A percentile compares a stretch with the other conserved stretches of the same genome.
Conservation (phyloP, 2,113 vertebrate genomes). For the Bubo blakistoni region DNA sequence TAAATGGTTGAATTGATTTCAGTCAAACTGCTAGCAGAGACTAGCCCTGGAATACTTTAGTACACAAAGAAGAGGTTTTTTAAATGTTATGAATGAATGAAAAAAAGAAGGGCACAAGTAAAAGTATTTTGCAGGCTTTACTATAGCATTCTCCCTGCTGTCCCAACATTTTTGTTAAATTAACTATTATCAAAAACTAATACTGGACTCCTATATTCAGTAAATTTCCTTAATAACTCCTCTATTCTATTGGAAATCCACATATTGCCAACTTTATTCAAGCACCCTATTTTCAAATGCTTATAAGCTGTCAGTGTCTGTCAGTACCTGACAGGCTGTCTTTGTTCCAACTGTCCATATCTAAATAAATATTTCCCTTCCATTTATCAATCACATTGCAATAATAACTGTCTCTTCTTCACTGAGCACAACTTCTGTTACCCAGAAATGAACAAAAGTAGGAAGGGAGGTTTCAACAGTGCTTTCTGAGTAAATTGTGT, state of each 20-base stretch:
- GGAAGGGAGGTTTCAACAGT: not conserved
- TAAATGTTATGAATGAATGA: not conserved
- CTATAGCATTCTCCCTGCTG: not conserved
- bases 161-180: not conserved
- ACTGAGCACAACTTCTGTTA: not conserved
- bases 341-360: not conserved
- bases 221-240: not conserved
- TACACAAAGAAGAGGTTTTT: not conserved
- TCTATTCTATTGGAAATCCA: not conserved
- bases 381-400: not conserved
- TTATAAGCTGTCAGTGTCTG: not conserved
- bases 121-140: not conserved
- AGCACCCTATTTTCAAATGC: not conserved
- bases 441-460: not conserved
- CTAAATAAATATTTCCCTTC: not conserved
- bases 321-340: not conserved
- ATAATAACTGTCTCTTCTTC: not conserved
- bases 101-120: not conserved
- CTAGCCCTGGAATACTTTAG: not conserved
- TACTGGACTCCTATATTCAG: not conserved
- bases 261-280: not conserved
- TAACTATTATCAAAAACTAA: not conserved
- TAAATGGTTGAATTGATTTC: not conserved
- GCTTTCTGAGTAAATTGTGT: not conserved
- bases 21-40: not conserved